These are phyloP conservation scores for Protaetia brevitarsis DNA, from an alignment of 1,140 invertebrate species.

Conservation along the genomic window DNA sequence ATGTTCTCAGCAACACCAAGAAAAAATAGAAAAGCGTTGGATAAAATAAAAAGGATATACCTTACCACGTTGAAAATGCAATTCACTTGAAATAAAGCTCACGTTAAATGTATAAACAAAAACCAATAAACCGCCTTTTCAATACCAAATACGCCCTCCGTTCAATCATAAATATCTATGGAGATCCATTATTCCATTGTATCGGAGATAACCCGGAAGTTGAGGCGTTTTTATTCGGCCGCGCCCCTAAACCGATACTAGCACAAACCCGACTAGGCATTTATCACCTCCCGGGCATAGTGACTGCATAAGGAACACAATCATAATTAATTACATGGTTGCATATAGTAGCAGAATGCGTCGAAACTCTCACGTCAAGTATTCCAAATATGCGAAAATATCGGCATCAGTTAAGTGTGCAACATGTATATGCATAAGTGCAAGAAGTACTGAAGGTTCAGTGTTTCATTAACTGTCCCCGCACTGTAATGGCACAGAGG, in stretches of 20 bases:
- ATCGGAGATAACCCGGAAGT: not conserved
- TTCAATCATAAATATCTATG: not conserved
- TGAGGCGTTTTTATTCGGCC: not conserved
- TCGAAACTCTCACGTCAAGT: not conserved
- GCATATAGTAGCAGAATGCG: not conserved
- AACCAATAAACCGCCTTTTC: not conserved
- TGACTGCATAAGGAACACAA: not conserved
- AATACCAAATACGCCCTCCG: not conserved
- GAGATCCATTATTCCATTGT: not conserved
- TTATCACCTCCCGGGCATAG: not conserved
- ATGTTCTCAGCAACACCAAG: no score
- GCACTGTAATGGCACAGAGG: not conserved
- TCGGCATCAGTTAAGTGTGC: not conserved
- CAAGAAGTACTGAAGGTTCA: not conserved
- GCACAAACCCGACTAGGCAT: not conserved
- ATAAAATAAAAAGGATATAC: no score
- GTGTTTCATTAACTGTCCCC: not conserved
- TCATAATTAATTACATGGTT: not conserved
- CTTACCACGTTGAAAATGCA: no score
- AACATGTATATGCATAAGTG: not conserved
- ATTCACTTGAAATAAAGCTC: no score
- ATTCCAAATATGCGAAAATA: not conserved
- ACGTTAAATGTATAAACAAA: no score
- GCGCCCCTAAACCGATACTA: not conserved
- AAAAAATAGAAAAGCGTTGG: no score